Evolutionary conservation across 2,113 vertebrate genomes (phyloP).

Genomic region (Eurypyga helias): DNA sequence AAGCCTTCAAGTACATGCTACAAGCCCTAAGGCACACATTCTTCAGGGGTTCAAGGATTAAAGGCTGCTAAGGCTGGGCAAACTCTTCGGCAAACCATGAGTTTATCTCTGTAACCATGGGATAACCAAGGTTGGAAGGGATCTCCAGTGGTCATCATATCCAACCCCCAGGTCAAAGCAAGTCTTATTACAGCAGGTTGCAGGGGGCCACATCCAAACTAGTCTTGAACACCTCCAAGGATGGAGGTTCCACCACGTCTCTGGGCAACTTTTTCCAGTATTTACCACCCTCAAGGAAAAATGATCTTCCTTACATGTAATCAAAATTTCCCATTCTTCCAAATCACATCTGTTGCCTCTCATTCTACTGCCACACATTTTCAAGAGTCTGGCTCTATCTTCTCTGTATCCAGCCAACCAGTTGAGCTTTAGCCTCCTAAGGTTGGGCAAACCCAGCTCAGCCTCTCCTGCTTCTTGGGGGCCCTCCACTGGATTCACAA

Average conservation of each 20-base stretch:
- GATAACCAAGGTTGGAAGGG: neutral
- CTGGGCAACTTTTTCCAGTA: neutral
- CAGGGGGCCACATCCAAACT: accelerated
- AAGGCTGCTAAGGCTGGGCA: neutral
- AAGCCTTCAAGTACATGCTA: neutral
- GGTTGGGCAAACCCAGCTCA: neutral
- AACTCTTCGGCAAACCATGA: neutral
- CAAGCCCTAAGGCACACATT: neutral
- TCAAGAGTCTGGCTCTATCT: neutral
- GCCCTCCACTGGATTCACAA: neutral
- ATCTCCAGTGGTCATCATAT: accelerated
- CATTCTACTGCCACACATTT: neutral
- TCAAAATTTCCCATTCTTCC: neutral
- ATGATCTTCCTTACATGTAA: neutral
- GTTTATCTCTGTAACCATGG: neutral
- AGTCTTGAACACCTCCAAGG: neutral
- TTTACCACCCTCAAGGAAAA: neutral
- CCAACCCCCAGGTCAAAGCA: neutral
- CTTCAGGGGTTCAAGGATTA: neutral
- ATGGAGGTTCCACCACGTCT: neutral
- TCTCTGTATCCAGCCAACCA: neutral
- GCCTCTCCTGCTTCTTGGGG: neutral
- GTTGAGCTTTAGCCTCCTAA: neutral
- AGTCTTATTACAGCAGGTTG: neutral
- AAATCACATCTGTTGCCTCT: neutral